A percentile compares a stretch with the other conserved stretches of the same genome.
Conservation (phyloP, 92 coral and sea anemone genomes). For the Desmophyllum pertusum region DNA sequence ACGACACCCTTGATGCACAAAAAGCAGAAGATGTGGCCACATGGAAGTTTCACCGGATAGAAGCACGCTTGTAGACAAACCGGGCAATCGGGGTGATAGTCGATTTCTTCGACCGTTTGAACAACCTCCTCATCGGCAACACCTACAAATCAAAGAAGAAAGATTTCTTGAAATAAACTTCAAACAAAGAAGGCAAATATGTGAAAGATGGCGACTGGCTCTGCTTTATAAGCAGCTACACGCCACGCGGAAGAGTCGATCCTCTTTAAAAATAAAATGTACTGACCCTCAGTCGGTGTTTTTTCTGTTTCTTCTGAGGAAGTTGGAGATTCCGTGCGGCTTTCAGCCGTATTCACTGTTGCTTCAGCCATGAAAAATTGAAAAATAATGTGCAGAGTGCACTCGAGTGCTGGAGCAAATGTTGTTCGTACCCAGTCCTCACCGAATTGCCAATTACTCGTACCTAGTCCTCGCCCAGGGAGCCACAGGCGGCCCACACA, state of each 20-base stretch:
- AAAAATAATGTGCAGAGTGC: neutral
- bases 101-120: constrained; percentile 74
- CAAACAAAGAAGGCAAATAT: neutral
- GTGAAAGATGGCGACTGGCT: neutral
- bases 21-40: constrained; percentile 97
- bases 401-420: neutral
- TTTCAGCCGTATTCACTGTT: constrained; percentile 9
- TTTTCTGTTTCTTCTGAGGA: constrained; percentile 33
- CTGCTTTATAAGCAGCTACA: constrained; percentile 19
- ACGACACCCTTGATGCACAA: constrained; percentile 99
- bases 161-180: neutral
- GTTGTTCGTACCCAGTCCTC: constrained; percentile 21
- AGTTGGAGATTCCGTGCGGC: constrained; percentile 4
- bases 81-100: constrained; percentile 92
- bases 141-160: constrained; percentile 18
- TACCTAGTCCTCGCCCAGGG: too few species aligned
- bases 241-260: neutral
- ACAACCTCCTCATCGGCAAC: constrained; percentile 40
- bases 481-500: neutral
- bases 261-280: neutral
- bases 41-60: constrained; percentile 90
- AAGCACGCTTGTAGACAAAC: constrained; percentile 88
- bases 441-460: too few species aligned
- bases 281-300: constrained; percentile 20
- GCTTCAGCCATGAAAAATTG: constrained; percentile 35